Evolutionary conservation across 2,113 vertebrate species (phyloP).

Genomic region (Cynocephalus volans): DNA sequence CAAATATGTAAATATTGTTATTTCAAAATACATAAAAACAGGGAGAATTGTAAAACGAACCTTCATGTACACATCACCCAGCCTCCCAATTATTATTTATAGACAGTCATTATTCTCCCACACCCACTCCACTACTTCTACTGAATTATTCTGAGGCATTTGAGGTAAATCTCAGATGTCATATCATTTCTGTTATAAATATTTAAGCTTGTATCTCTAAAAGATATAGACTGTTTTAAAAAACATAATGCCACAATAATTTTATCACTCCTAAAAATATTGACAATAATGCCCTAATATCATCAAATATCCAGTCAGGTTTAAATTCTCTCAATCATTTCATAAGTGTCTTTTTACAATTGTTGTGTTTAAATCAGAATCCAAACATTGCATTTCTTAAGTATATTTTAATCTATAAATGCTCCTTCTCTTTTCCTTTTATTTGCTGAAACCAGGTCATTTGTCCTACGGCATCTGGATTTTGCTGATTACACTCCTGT

Average conservation of each 20-base stretch:
- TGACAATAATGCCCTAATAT: slow-evolving; percentile 6
- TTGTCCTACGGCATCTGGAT: background rate
- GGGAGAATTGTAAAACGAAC: background rate
- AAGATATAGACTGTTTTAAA: background rate
- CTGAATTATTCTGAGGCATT: slow-evolving; percentile 42
- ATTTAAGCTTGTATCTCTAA: slow-evolving; percentile 36
- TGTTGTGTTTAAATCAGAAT: background rate
- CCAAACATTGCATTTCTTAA: background rate
- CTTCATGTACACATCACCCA: background rate
- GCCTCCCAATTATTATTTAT: background rate
- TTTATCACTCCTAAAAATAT: slow-evolving; percentile 37
- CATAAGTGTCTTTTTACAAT: background rate
- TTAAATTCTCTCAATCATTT: slow-evolving; percentile 47
- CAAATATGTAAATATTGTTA: background rate
- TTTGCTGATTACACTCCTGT: background rate
- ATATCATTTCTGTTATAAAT: slow-evolving; percentile 49
- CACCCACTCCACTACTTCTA: background rate
- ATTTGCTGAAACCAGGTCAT: background rate
- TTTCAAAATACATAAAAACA: slow-evolving; percentile 4
- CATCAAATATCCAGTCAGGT: slow-evolving; percentile 33
- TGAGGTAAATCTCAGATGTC: slow-evolving; percentile 53
- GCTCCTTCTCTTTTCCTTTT: background rate
- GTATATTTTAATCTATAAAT: background rate
- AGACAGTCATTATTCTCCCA: background rate
- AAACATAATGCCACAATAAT: background rate